These are phyloP conservation scores for Cataglyphis hispanica DNA, from an alignment of 1,140 invertebrate species.

Conservation along the genomic window DNA sequence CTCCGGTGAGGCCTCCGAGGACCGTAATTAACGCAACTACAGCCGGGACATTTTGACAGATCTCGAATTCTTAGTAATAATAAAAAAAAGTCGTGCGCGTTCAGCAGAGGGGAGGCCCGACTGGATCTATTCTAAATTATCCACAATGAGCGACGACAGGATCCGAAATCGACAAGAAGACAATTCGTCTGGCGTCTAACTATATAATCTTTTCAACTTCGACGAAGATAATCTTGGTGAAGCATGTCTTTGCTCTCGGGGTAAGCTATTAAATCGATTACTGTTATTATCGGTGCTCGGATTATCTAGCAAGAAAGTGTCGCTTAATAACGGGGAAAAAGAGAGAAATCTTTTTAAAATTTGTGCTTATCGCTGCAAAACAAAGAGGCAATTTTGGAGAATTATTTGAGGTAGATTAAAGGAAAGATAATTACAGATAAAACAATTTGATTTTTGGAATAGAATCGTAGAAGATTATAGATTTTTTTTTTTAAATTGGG, in stretches of 20 bases:
- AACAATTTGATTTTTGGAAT: neutral
- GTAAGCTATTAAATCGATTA: constrained; percentile 52
- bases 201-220: neutral
- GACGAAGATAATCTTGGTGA: constrained; percentile 29
- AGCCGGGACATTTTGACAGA: constrained; percentile 86
- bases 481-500: neutral
- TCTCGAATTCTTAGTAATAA: constrained; percentile 84
- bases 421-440: neutral
- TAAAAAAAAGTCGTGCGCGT: constrained; percentile 79
- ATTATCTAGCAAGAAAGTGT: constrained; percentile 43
- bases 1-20: constrained; percentile 66
- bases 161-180: constrained; percentile 49
- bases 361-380: neutral
- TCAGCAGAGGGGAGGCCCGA: neutral
- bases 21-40: constrained; percentile 86
- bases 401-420: too few species aligned
- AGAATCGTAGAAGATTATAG: neutral
- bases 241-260: neutral
- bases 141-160: constrained; percentile 2
- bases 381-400: neutral
- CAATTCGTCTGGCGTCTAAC: constrained; percentile 60
- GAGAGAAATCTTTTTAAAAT: neutral
- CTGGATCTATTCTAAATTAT: constrained; percentile 54
- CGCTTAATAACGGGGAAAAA: constrained; percentile 22
- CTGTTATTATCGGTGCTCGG: neutral